Evolutionary conservation across 2,113 vertebrate species (phyloP), one percentile per base, ranked within the genome.

Genomic region (Deroptyus accipitrinus): DNA sequence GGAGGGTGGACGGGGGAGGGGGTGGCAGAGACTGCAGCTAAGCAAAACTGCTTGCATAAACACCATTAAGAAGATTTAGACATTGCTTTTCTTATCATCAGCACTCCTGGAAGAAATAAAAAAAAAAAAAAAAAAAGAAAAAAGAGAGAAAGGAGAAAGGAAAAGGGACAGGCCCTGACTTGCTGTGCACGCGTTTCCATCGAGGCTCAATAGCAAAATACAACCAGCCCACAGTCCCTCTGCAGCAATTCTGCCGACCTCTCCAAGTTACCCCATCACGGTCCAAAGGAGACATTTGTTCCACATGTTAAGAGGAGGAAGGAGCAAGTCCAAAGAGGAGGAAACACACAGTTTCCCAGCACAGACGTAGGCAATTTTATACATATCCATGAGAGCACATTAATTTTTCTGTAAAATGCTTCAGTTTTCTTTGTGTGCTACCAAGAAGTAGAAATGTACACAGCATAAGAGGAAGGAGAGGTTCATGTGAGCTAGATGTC

Each of bases 61-160:
- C 98, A 98, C 98, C 98, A 98, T 98, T 98, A 98, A 98, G 98
- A 98, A 98, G 98, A 98, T 98, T 98, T 98, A 98, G 98, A 98
- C 98, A 98, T 98, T 96, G 97, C 98, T 98, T 98, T 98, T 97
- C 98, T 98, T 98, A 98, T 98, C 98, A 98, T 98, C 98, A 98
- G 98, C 98, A 98, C 97, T 98, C 97, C 98, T 98, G 97, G 97
- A 98, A 98, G 96, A 98, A 98, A 98, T 96, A 97, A 98, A 98
- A 98, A 98, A 98, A 82, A 78, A 93, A 73, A 82, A 73, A 82
- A 79, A 94, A 83, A 62, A 39, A 48, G 9, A 11, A 25, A 1
- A 33, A 44, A 68, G 90, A 94, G 94, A 91, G 88, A 97, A 97
- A 96, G 96, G 95, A 96, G 96, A 98, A 97, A 95, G 96, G 96